Conservation (phyloP, 2,888 invertebrate species). For the Euproctis similis region DNA sequence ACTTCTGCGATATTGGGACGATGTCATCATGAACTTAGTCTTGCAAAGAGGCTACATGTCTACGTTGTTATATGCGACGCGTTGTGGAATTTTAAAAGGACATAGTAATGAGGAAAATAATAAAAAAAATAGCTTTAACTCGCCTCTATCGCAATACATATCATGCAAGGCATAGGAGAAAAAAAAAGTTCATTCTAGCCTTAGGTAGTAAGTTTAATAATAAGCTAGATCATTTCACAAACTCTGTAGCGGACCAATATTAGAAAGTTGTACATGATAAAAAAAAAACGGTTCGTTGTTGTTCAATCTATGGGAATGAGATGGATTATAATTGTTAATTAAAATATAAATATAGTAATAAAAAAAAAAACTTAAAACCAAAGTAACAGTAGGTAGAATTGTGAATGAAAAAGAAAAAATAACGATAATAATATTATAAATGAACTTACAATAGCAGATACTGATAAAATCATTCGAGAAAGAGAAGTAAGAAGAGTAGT, state of each 20-base stretch:
- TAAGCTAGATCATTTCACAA: conserved; percentile 70
- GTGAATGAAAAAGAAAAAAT: conserved; percentile 5
- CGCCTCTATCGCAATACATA: conserved; percentile 73
- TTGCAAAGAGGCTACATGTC: conserved; percentile 30
- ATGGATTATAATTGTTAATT: conserved; percentile 7
- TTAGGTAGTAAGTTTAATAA: conserved; percentile 51
- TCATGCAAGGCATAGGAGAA: conserved; percentile 72
- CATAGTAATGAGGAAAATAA: conserved; percentile 30
- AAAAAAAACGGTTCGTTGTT: conserved; percentile 45
- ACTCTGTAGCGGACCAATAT: conserved; percentile 75
- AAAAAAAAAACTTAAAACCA: conserved; percentile 7
- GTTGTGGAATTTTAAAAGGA: conserved; percentile 29
- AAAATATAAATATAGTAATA: conserved; percentile 7
- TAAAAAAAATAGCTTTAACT: conserved; percentile 53
- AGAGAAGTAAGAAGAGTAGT: conserved; percentile 21
- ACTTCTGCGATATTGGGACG: conserved; percentile 36
- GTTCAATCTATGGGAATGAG: conserved; percentile 13
- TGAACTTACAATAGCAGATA: conserved; percentile 10
- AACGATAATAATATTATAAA: conserved; percentile 14
- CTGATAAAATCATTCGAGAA: conserved; percentile 8
- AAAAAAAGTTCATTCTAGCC: conserved; percentile 65
- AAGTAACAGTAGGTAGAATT: conserved; percentile 9
- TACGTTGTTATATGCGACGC: conserved; percentile 26
- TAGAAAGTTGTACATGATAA: conserved; percentile 73
- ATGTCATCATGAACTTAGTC: conserved; percentile 30